Evolutionary conservation across 37 sponge, comb jelly and placozoan species (phyloP), one percentile per base, ranked within the genome.

Genomic region (Chondrilla cf. caribensis): DNA sequence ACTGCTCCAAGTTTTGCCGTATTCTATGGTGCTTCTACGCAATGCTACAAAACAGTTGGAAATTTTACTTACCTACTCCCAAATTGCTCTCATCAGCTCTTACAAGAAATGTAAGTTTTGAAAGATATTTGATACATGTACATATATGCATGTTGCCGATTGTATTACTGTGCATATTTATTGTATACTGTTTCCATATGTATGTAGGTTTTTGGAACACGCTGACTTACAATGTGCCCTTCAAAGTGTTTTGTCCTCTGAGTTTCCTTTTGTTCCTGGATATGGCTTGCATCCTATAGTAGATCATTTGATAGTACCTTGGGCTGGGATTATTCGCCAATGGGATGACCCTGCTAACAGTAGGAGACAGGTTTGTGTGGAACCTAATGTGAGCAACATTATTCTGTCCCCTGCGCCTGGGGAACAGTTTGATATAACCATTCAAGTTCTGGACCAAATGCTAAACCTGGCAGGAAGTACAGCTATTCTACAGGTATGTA

Each of bases 1-100:
- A 92, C 93, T 76, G 89, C 88, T 4, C 89, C 89, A 0, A 85
- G 67, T 67, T 86, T 58, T 62, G 40, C 88, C 33, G 85, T 81
- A 55, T 92, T 92, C 75, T 92, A 85, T 86, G 93, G 93, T 35
- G 85, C 93, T 59, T 92, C 93, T 25, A 83, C 86, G 1, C 70
- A 57, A 19, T 92, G 93, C 75, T 88, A 81, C 36, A 92, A 92
- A 80, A 70, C 70, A 77, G 89, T 88, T 1, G 85, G 71, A 17
- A 80, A 83, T 58, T 37, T 86, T 19, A 86, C 84, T 18, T 92
- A 86, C 59, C 84, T 92, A 24, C 67, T 92, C 3, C 93, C 93
- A 57, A 92, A 92, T 84, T 92, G 93, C 81, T 92, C 93, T 22
- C 73, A 86, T 38, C 32, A 51, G 14, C 81, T 92, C 1, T 44